phyloP scores from a whole-genome alignment of 1,140 invertebrate species.

The Drosophila kurseongensis region DNA sequence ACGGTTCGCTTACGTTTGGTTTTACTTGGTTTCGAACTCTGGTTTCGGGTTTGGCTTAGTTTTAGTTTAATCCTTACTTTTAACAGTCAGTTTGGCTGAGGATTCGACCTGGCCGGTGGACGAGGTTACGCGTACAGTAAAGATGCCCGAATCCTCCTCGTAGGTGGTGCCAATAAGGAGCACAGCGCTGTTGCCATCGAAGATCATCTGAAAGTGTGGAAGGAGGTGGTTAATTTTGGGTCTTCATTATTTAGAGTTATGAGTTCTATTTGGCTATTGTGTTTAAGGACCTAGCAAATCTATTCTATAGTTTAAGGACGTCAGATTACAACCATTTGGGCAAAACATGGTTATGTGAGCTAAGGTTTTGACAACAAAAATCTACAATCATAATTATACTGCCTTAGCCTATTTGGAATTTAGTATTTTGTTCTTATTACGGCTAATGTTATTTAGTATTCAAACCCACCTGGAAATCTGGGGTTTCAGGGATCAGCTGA shows the following conservation, averaged over 20 bases:
- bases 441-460: neutral
- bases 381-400: too few species aligned
- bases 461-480: slow-evolving; percentile 93
- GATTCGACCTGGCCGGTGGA: slow-evolving; percentile 96
- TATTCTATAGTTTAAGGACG: too few species aligned
- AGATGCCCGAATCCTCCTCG: slow-evolving; percentile 96
- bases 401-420: too few species aligned
- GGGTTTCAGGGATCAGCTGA: slow-evolving; percentile 93
- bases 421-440: too few species aligned
- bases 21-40: slow-evolving; percentile 68
- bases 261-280: too few species aligned
- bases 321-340: neutral
- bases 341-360: too few species aligned
- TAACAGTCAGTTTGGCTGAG: slow-evolving; percentile 96
- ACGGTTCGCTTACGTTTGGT: slow-evolving; percentile 71
- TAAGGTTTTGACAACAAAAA: too few species aligned
- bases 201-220: slow-evolving; percentile 92
- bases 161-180: slow-evolving; percentile 96
- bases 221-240: neutral
- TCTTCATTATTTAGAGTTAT: too few species aligned
- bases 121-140: slow-evolving; percentile 96
- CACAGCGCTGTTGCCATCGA: slow-evolving; percentile 95
- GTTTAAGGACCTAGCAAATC: neutral
- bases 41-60: slow-evolving; percentile 69
- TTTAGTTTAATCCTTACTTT: slow-evolving; percentile 96